Evolutionary conservation across 2,113 vertebrate species (phyloP).

Genomic region (Hemichromis elongatus): DNA sequence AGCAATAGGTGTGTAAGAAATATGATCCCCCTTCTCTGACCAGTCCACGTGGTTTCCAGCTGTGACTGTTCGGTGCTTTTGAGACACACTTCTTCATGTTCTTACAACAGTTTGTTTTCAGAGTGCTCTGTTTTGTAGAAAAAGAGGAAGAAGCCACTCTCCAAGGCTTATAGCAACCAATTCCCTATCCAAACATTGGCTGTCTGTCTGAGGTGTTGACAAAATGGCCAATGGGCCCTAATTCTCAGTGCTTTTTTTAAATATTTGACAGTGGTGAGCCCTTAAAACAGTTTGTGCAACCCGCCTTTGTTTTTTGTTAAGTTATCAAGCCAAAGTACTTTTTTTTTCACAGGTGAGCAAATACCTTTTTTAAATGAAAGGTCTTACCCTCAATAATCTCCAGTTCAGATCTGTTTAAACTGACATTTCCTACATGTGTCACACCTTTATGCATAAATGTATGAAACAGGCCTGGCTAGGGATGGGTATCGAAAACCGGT

Average conservation of each 20-base stretch:
- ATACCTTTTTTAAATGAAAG: neutral
- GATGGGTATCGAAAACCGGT: too few relatives aligned
- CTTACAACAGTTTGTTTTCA: conserved; percentile 53
- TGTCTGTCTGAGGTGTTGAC: conserved; percentile 25
- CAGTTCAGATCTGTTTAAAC: neutral
- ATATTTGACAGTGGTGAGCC: neutral
- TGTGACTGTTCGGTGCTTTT: neutral
- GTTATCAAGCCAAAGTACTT: neutral
- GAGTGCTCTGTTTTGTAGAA: conserved; percentile 26
- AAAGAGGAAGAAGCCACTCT: conserved; percentile 65
- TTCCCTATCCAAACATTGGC: conserved; percentile 54
- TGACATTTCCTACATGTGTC: neutral
- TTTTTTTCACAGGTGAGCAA: neutral
- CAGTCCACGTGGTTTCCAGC: neutral
- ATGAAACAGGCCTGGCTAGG: too few relatives aligned
- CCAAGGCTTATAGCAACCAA: conserved; percentile 37
- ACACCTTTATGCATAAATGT: neutral
- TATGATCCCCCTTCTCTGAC: neutral
- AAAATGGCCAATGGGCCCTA: neutral
- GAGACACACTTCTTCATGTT: neutral
- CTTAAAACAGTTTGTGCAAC: neutral
- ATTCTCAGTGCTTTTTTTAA: neutral
- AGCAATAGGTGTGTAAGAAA: conserved; percentile 25
- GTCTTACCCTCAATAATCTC: neutral
- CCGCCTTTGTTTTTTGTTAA: neutral